Conservation (phyloP, 1,140 invertebrate species). For the Drosophila sturtevanti region DNA sequence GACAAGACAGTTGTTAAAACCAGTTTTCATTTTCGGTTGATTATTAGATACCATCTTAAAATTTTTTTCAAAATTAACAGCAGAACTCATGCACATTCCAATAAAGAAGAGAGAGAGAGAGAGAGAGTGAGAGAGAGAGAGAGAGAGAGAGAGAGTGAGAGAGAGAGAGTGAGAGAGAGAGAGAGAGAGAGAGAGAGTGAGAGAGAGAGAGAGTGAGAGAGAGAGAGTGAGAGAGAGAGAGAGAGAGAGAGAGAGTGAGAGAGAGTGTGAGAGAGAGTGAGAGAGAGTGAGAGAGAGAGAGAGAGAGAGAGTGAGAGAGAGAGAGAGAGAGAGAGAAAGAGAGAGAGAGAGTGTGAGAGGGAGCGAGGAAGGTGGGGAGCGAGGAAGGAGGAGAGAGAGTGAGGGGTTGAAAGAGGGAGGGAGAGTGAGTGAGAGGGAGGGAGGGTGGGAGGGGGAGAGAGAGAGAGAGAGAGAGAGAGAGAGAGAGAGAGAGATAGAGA, state of each 20-base stretch:
- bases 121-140: conserved; percentile 8
- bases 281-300: conserved; percentile 22
- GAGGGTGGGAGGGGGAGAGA: conserved; percentile 18
- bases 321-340: conserved; percentile 25
- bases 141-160: conserved; percentile 28
- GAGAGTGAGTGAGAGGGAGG: conserved; percentile 22
- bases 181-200: conserved; percentile 27
- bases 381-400: conserved; percentile 10
- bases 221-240: conserved; percentile 32
- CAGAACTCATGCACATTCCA: conserved; percentile 1
- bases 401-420: too few relatives aligned
- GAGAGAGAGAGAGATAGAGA: conserved; percentile 28
- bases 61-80: conserved; percentile 36
- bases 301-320: conserved; percentile 24
- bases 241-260: conserved; percentile 25
- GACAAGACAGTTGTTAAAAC: conserved; percentile 30
- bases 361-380: too few relatives aligned
- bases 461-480: conserved; percentile 26
- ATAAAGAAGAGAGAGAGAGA: conserved; percentile 21
- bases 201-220: conserved; percentile 26
- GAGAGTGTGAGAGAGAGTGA: conserved; percentile 25
- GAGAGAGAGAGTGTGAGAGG: conserved; percentile 33
- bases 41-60: not conserved
- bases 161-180: conserved; percentile 26
- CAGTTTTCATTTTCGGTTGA: conserved; percentile 21